phyloP scores from a whole-genome alignment of 2,797 vertebrate species.

The Sebastes vulpes region DNA sequence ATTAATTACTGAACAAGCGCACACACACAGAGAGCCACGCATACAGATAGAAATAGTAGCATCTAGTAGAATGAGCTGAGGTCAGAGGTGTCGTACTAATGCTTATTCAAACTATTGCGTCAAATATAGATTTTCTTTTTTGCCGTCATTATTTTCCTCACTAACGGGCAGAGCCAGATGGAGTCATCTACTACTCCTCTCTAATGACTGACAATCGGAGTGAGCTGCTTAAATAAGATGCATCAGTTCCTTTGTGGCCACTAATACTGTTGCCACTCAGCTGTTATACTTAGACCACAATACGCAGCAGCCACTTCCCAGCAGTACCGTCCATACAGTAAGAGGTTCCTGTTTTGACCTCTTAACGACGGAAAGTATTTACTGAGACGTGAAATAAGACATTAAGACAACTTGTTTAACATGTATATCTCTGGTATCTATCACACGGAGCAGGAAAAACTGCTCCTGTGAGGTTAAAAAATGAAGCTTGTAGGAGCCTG shows the following conservation, averaged over 20 bases:
- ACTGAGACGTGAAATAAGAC: background rate
- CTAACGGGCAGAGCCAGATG: conserved; percentile 29
- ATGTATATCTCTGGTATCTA: background rate
- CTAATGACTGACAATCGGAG: conserved; percentile 19
- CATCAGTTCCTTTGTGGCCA: conserved; percentile 18
- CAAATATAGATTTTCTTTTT: background rate
- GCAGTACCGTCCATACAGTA: background rate
- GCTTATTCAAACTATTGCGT: background rate
- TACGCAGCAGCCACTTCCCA: background rate
- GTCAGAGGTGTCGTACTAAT: background rate
- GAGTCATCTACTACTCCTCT: conserved; percentile 15
- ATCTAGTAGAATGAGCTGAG: background rate
- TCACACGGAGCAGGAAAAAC: background rate
- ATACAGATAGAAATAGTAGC: background rate
- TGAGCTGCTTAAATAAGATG: conserved; percentile 31
- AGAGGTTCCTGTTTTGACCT: conserved; percentile 1
- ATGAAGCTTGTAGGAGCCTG: background rate
- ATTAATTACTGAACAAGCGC: conserved; percentile 53
- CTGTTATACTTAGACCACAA: conserved; percentile 24
- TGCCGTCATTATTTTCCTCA: background rate
- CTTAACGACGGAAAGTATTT: background rate
- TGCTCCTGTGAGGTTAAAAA: background rate
- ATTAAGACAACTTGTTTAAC: background rate
- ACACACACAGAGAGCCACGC: background rate
- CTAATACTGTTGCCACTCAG: conserved; percentile 10